These are phyloP conservation scores for Synergus japonicus DNA, from an alignment of 2,888 invertebrate genomes.

Conservation along the genomic window DNA sequence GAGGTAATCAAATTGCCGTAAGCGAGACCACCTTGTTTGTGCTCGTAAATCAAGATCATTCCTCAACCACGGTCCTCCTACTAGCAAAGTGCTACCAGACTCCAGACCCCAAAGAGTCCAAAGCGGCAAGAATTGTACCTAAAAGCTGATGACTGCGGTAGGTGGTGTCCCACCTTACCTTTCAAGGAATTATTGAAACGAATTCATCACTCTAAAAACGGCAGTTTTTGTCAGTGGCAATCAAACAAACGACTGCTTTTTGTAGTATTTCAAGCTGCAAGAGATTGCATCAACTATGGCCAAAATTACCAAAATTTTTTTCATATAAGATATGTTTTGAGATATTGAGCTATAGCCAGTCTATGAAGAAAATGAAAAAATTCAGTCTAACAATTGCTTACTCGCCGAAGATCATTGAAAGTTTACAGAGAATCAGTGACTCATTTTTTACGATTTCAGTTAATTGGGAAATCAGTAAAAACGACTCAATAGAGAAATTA, in stretches of 20 bases:
- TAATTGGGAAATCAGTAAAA: neutral
- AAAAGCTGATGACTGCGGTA: slow-evolving; percentile 48
- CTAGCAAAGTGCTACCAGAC: slow-evolving; percentile 37
- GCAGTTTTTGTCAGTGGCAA: neutral
- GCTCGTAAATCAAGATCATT: slow-evolving; percentile 60
- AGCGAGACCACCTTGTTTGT: slow-evolving; percentile 60
- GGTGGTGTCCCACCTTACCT: slow-evolving; percentile 48
- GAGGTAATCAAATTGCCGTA: slow-evolving; percentile 46
- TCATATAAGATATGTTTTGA: no score
- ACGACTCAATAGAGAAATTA: neutral
- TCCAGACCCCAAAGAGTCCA: slow-evolving; percentile 13
- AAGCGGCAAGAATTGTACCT: slow-evolving; percentile 37
- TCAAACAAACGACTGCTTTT: neutral
- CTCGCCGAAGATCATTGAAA: no score
- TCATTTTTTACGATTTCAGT: no score
- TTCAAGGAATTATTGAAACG: slow-evolving; percentile 43
- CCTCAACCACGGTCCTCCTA: slow-evolving; percentile 43
- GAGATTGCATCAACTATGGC: no score
- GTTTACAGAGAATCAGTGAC: no score
- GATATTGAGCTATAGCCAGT: no score
- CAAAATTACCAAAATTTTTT: no score
- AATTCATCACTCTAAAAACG: slow-evolving; percentile 45
- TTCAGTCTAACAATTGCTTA: no score
- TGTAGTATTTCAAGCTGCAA: no score
- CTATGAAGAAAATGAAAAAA: no score